Conservation (phyloP, 1,140 invertebrate species). For the Cydia splendana region DNA sequence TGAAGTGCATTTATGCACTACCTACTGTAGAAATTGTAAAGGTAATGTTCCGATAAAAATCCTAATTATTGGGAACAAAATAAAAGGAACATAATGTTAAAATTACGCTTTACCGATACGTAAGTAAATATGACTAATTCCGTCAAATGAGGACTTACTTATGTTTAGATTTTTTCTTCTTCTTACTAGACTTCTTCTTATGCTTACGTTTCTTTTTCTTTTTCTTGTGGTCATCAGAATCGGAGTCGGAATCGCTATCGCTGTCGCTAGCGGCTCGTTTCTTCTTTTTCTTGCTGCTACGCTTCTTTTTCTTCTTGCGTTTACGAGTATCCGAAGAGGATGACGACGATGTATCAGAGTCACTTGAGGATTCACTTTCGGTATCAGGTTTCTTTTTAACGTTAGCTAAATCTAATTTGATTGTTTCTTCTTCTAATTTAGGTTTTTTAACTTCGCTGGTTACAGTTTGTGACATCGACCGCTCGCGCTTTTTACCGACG, state of each 20-base stretch:
- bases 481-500: slow-evolving; percentile 60
- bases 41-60: slow-evolving; percentile 1
- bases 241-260: slow-evolving; percentile 74
- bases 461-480: slow-evolving; percentile 53
- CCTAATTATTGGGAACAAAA: background rate
- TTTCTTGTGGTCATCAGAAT: slow-evolving; percentile 77
- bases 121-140: slow-evolving; percentile 1
- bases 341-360: slow-evolving; percentile 69
- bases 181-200: slow-evolving; percentile 78
- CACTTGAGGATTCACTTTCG: slow-evolving; percentile 70
- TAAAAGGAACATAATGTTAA: slow-evolving; percentile 27
- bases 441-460: slow-evolving; percentile 61
- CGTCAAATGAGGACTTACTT: slow-evolving; percentile 48
- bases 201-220: slow-evolving; percentile 79
- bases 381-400: slow-evolving; percentile 76
- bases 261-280: slow-evolving; percentile 73
- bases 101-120: background rate
- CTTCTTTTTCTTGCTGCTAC: slow-evolving; percentile 71
- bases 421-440: slow-evolving; percentile 67
- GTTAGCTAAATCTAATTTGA: slow-evolving; percentile 74
- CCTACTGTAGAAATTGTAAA: slow-evolving; percentile 7
- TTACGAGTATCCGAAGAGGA: slow-evolving; percentile 72
- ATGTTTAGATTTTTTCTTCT: slow-evolving; percentile 80
- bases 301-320: slow-evolving; percentile 75
- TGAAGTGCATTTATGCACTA: slow-evolving; percentile 20